Evolutionary conservation across 2,797 vertebrate genomes (phyloP).

Genomic region (Brachymystax lenok): DNA sequence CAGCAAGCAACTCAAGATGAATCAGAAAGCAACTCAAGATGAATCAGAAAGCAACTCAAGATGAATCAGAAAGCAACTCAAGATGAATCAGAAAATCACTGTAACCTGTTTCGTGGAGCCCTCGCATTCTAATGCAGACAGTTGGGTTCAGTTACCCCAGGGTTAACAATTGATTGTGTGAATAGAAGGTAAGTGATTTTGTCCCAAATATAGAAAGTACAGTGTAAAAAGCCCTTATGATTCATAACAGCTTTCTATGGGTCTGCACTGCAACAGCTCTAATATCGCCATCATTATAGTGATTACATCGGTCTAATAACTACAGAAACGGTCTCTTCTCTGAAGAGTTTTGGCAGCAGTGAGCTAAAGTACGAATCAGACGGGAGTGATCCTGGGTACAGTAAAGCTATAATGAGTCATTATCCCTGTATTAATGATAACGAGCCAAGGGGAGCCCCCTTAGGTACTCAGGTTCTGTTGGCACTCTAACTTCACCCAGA

Average conservation of each 20-base stretch:
- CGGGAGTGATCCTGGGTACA: slow-evolving; percentile 23
- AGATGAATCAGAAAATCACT: too few relatives aligned
- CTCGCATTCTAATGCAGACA: neutral
- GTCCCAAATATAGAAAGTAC: neutral
- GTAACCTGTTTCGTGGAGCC: neutral
- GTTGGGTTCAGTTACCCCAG: neutral
- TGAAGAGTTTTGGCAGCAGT: slow-evolving; percentile 11
- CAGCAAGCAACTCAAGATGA: too few relatives aligned
- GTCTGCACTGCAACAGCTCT: neutral
- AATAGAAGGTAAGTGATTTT: neutral
- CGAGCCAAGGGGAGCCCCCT: slow-evolving; percentile 19
- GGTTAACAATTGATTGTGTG: neutral
- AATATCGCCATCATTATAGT: neutral
- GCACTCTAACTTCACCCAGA: slow-evolving; percentile 4
- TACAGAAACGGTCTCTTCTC: neutral
- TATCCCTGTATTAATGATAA: slow-evolving; percentile 39
- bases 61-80: too few relatives aligned
- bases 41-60: too few relatives aligned
- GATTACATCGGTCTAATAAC: slow-evolving; percentile 6
- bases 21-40: too few relatives aligned
- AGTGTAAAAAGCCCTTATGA: neutral
- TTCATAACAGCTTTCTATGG: neutral
- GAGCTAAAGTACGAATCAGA: slow-evolving; percentile 32
- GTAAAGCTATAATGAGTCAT: slow-evolving; percentile 43
- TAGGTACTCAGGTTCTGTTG: slow-evolving; percentile 21